A percentile compares a stretch with the other conserved stretches of the same genome.
phyloP scores from a whole-genome alignment of 2,888 invertebrate genomes.

The Phaonia tiefii region DNA sequence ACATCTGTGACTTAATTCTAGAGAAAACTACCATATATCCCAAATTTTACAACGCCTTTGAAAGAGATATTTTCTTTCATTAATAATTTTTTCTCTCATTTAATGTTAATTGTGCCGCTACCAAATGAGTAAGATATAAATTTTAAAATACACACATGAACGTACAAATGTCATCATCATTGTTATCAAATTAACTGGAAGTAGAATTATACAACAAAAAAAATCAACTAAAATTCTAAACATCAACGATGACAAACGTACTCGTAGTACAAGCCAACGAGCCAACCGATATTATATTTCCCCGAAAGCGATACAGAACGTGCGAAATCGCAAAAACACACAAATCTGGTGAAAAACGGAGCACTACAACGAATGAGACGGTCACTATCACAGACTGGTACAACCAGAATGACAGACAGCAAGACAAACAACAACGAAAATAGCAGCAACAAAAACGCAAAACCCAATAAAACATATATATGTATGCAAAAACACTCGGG shows the following conservation, averaged over 20 bases:
- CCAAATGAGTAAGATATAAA: slow-evolving; percentile 33
- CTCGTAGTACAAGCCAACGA: slow-evolving; percentile 43
- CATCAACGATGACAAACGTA: slow-evolving; percentile 19
- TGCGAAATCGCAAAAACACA: slow-evolving; percentile 32
- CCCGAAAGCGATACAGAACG: slow-evolving; percentile 17
- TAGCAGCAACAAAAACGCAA: slow-evolving; percentile 21
- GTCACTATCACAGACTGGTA: slow-evolving; percentile 60
- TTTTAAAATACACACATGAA: too few relatives aligned
- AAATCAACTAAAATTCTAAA: slow-evolving; percentile 40
- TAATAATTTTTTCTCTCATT: too few relatives aligned
- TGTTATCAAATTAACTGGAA: slow-evolving; percentile 49
- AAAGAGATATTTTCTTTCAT: too few relatives aligned
- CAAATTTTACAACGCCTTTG: too few relatives aligned
- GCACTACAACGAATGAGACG: neutral
- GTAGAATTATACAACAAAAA: slow-evolving; percentile 46
- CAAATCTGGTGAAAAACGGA: slow-evolving; percentile 19
- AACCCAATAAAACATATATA: slow-evolving; percentile 14
- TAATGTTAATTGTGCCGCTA: slow-evolving; percentile 18
- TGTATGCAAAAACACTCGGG: neutral
- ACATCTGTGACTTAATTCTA: too few relatives aligned
- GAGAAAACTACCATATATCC: too few relatives aligned
- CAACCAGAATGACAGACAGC: slow-evolving; percentile 37
- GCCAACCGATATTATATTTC: slow-evolving; percentile 35
- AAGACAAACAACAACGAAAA: slow-evolving; percentile 19
- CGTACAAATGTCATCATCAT: slow-evolving; percentile 55